Evolutionary conservation across 2,113 vertebrate species (phyloP), one percentile per base, ranked within the genome.

Genomic region (Lepus europaeus): DNA sequence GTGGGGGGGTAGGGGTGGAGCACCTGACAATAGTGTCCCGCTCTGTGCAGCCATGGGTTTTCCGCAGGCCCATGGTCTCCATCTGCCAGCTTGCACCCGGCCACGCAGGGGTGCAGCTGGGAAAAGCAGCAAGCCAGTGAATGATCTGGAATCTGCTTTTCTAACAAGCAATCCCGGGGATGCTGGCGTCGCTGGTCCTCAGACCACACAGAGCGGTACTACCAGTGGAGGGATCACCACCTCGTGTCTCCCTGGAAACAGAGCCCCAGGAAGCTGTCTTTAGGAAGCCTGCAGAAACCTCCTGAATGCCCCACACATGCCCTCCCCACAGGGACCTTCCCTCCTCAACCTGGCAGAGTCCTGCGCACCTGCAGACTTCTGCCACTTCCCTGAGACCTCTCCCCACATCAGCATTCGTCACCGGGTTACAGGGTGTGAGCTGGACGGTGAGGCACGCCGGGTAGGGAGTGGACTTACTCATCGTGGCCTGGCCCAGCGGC

Each of bases 271-370:
- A 63, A 33, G 45, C n/a, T 3, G 9, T 10, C n/a, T 51, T 74
- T 63, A 29, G 23, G 45, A 49, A 85, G 84, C 36, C 31, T 2
- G 2, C 23, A 1, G 5, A 0, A 2, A 36, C 22, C 27, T 39
- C 29, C 2, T n/a, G 12, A 5, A 0, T 25, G 68, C 39, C 74
- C 12, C 4, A 13, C 16, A 1, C 1, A 0, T 0, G 59, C 33
- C 33, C 16, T 9, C 19, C 64, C 23, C 29, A 5, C 2, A 0
- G 27, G 31, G 9, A 13, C 74, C 73, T 45, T 51, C 74, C 12
- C 63, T 77, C n/a, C 31, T 13, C 19, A 8, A 0, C 31, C 36
- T n/a, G 53, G 81, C 2, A 51, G 25, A 76, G 4, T 11, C 80
- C n/a, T 70, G 33, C 31, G 73, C 33, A 19, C 53, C 49, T 53